A percentile compares a stretch with the other conserved stretches of the same genome.
phyloP scores from a whole-genome alignment of 2,113 vertebrate genomes.

The Isichthys henryi region DNA sequence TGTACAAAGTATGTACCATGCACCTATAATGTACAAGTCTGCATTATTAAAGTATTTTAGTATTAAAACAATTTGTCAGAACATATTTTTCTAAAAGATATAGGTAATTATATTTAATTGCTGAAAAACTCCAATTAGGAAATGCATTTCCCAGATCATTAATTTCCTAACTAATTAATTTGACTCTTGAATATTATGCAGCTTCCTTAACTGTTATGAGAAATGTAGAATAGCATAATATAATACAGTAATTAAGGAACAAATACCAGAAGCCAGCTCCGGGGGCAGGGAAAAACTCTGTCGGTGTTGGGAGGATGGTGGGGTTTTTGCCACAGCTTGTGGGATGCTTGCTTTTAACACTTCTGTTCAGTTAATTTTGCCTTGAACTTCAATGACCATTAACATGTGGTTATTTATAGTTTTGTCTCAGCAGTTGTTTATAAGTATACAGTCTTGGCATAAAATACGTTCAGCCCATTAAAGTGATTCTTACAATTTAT shows the following conservation, averaged over 20 bases:
- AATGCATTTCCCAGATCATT: neutral
- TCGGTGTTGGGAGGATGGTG: neutral
- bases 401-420: neutral
- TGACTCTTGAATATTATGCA: neutral
- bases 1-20: neutral
- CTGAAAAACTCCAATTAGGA: constrained; percentile 2
- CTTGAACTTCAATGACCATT: neutral
- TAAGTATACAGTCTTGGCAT: neutral
- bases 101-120: neutral
- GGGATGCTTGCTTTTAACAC: neutral
- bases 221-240: neutral
- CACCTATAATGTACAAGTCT: neutral
- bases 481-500: neutral
- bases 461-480: neutral
- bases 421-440: constrained; percentile 1
- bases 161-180: neutral
- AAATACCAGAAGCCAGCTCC: neutral
- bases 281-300: neutral
- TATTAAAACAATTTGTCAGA: neutral
- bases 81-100: constrained; percentile 2
- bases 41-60: neutral
- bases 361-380: neutral
- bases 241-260: constrained; percentile 1
- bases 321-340: neutral
- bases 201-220: constrained; percentile 5